Base-by-base conservation (phyloP, 2,888 invertebrate genomes). In the Agonopterix heracliana region DNA sequence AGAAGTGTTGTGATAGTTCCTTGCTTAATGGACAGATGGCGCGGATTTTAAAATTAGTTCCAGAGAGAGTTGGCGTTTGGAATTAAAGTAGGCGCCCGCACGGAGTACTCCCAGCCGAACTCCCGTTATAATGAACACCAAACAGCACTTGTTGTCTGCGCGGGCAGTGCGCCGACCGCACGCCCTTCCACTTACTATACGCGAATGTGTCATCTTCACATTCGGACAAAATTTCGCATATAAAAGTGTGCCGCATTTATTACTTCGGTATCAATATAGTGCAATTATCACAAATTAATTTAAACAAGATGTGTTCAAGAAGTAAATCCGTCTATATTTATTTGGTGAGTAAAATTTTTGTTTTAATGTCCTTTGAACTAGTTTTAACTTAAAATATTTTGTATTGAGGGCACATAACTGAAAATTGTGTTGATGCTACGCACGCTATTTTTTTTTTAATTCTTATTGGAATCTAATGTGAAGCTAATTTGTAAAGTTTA, bases 91-190 rank as follows among this genome's bases (percentile, higher is more conserved):
- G 74, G 76, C 71, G 71, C 71, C 69, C 63, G 74, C 69, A 69
- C 63, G 67, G 74, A 78, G 74, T 74, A 81, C 80, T 83, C 78
- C 78, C 69, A 77, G 75, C 82, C 76, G 73, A 86, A 84, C 76
- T 88, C 87, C 87, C 87, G 87, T 88, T 87, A 87, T 85, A 85
- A 80, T 81, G 77, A 77, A 71, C 64, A 58, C 54, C 55, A 66
- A 26, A 62, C 72, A 81, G 71, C 80, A 82, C 81, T 84, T 83
- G 82, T 83, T 84, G 80, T 85, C 79, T 84, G 81, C 60, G 71
- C 81, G 84, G 86, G 86, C 84, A 86, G 86, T 87, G 86, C 84
- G 85, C 81, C 84, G 84, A 78, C 80, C 85, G 87, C 82, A 81
- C 86, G 86, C 85, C 85, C 79, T 81, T 78, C 71, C 68, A 73